Base-by-base conservation (phyloP, 2,113 vertebrate genomes). In the Barnardius zonarius region DNA sequence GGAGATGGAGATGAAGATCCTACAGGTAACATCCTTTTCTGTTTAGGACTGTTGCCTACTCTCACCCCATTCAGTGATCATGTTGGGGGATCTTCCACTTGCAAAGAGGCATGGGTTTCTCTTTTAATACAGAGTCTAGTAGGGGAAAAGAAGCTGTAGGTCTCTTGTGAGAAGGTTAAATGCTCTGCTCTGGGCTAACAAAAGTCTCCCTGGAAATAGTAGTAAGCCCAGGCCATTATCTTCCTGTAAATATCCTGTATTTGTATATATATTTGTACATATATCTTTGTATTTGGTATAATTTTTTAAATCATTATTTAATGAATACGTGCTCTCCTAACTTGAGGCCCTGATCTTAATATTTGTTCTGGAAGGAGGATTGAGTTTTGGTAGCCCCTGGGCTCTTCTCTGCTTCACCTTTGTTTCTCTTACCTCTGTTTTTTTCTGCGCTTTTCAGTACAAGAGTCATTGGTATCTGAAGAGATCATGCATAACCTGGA, bases 401-500 rank as follows among this genome's bases (percentile, higher is more conserved):
- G 19, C 51, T 83, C 43, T n/a, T 49, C 46, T 51, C 28, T 64
- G 0, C 41, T 81, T 55, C 23, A 5, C 49, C 17, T 68, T 57
- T 64, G 19, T 62, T 81, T 80, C 39, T 86, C 68, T 89, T 35
- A 64, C 17, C 33, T 81, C 51, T 43, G 46, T 4, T 13, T 63
- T 77, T 79, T 73, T 57, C 39, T 83, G 25, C 89, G 13, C 80
- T 80, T 93, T 95, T 74, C 92, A 99, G 99, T 99, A 33, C 99
- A 99, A 98, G 99, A 99, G 85, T 99, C 99, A 0, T 98, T 99
- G 95, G 99, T 99, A 59, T 99, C 99, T 0, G 99, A 99, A 91
- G 99, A 99, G 98, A 99, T 99, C 80, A 99, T 99, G 98, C 99
- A 99, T 46, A 99, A 99, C 97, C 97, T 99, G 98, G 99, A 99